These are phyloP conservation scores for Phylloscopus trochilus DNA, from an alignment of 2,113 vertebrate genomes.

Conservation along the genomic window DNA sequence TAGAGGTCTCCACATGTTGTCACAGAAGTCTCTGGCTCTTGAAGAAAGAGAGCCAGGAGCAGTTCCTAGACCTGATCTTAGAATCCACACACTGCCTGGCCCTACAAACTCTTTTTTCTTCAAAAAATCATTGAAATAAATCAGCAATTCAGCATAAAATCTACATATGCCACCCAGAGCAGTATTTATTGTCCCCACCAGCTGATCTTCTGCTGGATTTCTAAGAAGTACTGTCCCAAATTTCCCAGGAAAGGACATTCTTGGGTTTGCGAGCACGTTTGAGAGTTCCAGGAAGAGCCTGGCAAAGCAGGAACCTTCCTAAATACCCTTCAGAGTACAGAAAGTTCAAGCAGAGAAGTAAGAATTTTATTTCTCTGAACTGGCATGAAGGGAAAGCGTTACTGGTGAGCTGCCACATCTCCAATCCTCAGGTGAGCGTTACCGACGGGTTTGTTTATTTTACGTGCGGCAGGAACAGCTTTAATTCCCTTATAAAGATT, in stretches of 20 bases:
- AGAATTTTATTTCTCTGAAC: constrained; percentile 8
- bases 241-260: background rate
- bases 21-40: background rate
- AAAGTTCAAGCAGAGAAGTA: background rate
- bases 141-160: background rate
- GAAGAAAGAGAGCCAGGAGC: background rate
- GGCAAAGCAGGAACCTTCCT: background rate
- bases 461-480: background rate
- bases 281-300: background rate
- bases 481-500: constrained; percentile 56
- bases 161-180: background rate
- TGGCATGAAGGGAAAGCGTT: background rate
- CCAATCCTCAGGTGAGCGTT: constrained; percentile 22
- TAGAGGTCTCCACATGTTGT: too few species aligned
- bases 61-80: background rate
- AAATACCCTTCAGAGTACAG: background rate
- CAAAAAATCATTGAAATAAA: background rate
- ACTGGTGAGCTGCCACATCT: background rate
- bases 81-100: background rate
- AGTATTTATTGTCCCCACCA: background rate
- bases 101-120: background rate
- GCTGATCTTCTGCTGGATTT: background rate
- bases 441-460: background rate
- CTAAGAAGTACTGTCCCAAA: too few species aligned
- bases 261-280: background rate